Base-by-base conservation (phyloP, 2,797 vertebrate genomes). In the Coranthus polyacanthus region DNA sequence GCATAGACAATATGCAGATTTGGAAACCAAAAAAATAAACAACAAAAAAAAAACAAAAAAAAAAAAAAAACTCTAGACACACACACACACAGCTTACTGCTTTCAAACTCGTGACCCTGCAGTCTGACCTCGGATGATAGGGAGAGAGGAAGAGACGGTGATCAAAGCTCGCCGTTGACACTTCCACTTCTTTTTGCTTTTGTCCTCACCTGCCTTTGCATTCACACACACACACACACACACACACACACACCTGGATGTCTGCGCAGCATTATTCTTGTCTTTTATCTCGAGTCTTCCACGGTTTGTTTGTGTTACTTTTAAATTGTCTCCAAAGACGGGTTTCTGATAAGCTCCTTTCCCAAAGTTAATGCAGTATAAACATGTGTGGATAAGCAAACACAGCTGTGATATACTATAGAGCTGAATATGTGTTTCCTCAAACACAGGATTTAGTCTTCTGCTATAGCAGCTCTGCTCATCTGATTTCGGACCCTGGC, bases 151-250 rank as follows among this genome's bases (percentile, higher is more conserved):
- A 18, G 20, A 46, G 42, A 9, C 8, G n/a, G 36, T 42, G 39
- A 72, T 57, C 50, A 75, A 71, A 72, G 74, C 55, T 65, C 11
- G 36, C 2, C 49, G 38, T 51, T 32, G 41, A 70, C 29, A 57
- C 16, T 24, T 37, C 10, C 11, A 18, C 6, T 9, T 26, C 39
- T 34, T 38, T 44, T 29, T 29, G 52, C 47, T 47, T 52, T 65
- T 65, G 37, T 63, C 56, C 49, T 62, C 17, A 39, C n/a, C 45
- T 60, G 26, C 47, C 24, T 54, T 41, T 26, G 21, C 36, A 44
- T 38, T 12, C 12, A 29, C 36, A 38, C 45, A 42, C 47, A 52
- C 37, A 21, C 39, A 43, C 29, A 39, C 41, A 45, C 20, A 17
- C 29, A 53, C 61, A 43, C n/a, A 37, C 42, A 41, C 51, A 56